Base-by-base conservation (phyloP, 2,888 invertebrate genomes). In the Teleogryllus oceanicus region DNA sequence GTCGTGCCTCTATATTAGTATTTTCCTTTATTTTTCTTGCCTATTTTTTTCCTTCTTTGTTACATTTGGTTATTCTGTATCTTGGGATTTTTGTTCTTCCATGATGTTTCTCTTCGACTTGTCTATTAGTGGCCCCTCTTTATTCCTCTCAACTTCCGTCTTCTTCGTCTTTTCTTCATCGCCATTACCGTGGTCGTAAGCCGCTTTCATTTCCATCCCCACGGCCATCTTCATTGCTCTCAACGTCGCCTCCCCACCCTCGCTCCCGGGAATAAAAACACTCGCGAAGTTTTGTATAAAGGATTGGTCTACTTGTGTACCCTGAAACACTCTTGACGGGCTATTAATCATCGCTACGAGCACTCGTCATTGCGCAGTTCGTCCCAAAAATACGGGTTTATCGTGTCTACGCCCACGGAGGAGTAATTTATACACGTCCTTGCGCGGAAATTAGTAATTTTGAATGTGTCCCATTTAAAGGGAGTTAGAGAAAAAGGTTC, bases 221-320 rank as follows among this genome's bases (percentile, higher is more conserved):
- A 62, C 62, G n/a, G n/a, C 13, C 62, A 62, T 62, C 62, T 18
- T n/a, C 62, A 62, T 18, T n/a, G 13, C 12, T 12, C 16, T 13
- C 62, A 8, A 62, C 16, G 37, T 37, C 37, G 37, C 16, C 62
- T 62, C 62, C 16, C 62, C 16, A 62, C 62, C n/a, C 62, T 62
- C 16, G 13, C 5, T 62, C 62, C 62, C 62, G 62, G n/a, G 62
- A n/a, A 62, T 62, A 62, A 62, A 62, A 62, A 62, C 8, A 37
- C 62, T 62, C 62, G 62, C n/a, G 62, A 62, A 62, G 62, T 62
- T 62, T 62, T n/a, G 62, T 62, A 62, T 62, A 62, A 62, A 62
- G 62, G 62, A 62, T 62, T 62, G n/a, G 62, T 62, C 62, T 62
- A 62, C 62, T 62, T 62, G 62, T 62, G 62, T n/a, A 62, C 62